phyloP scores from a whole-genome alignment of 2,797 vertebrate species.

The Sebastes kiyomatsui region DNA sequence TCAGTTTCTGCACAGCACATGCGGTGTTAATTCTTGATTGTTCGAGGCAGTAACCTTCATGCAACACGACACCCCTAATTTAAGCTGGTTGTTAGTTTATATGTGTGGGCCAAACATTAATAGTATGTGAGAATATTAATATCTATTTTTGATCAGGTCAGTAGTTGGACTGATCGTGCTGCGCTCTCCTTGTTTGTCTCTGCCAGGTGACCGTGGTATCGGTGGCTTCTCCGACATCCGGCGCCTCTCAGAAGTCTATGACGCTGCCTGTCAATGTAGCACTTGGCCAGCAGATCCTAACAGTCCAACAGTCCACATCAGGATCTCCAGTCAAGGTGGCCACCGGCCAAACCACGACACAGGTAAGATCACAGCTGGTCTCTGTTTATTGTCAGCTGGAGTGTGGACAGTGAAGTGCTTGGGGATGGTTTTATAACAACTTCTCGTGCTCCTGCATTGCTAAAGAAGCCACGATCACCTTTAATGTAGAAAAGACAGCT shows the following conservation, averaged over 20 bases:
- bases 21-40: not conserved
- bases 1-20: not conserved
- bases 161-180: not conserved
- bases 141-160: not conserved
- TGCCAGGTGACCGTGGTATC: constrained; percentile 89
- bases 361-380: constrained; percentile 72
- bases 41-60: not conserved
- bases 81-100: not conserved
- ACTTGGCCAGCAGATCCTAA: constrained; percentile 91
- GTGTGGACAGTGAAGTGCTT: not conserved
- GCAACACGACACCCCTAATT: not conserved
- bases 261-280: constrained; percentile 88
- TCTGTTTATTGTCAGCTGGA: not conserved
- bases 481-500: not conserved
- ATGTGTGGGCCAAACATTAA: not conserved
- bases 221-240: constrained; percentile 87
- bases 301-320: constrained; percentile 87
- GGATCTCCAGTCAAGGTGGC: constrained; percentile 89
- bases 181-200: not conserved
- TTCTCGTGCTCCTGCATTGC: not conserved
- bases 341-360: constrained; percentile 81
- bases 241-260: constrained; percentile 89
- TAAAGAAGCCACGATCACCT: not conserved
- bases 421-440: not conserved
- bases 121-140: too few relatives aligned